Conservation (phyloP, 1,140 invertebrate species). For the Drosophila pandora region DNA sequence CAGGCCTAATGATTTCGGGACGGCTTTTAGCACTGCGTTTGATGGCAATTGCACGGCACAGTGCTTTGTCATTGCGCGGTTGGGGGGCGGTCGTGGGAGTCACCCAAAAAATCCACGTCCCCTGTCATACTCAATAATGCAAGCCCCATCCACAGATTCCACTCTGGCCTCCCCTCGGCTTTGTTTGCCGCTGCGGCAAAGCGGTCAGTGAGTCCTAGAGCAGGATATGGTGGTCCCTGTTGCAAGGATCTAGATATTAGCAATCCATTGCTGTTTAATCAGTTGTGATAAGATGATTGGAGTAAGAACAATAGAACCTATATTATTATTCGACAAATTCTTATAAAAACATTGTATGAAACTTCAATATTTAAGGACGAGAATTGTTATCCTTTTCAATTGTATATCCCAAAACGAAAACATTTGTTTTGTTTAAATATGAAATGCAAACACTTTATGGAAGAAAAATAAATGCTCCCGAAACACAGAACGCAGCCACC, state of each 20-base stretch:
- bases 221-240: conserved; percentile 10
- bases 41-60: conserved; percentile 47
- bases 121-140: conserved; percentile 47
- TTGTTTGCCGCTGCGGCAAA: conserved; percentile 35
- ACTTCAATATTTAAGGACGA: too few relatives aligned
- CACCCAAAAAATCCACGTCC: conserved; percentile 42
- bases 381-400: background rate
- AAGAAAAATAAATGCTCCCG: background rate
- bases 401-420: background rate
- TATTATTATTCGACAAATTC: background rate
- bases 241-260: background rate
- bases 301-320: too few relatives aligned
- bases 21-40: conserved; percentile 63
- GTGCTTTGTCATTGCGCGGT: conserved; percentile 27
- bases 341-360: too few relatives aligned
- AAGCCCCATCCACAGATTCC: conserved; percentile 8
- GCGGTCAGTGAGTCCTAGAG: background rate
- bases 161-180: background rate
- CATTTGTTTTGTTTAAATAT: conserved; percentile 1
- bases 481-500: background rate
- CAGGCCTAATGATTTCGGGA: conserved; percentile 71
- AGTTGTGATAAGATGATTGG: background rate
- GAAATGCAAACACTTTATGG: background rate
- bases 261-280: background rate
- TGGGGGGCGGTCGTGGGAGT: conserved; percentile 1